phyloP scores from a whole-genome alignment of 2,113 vertebrate species.

The Tursiops truncatus region DNA sequence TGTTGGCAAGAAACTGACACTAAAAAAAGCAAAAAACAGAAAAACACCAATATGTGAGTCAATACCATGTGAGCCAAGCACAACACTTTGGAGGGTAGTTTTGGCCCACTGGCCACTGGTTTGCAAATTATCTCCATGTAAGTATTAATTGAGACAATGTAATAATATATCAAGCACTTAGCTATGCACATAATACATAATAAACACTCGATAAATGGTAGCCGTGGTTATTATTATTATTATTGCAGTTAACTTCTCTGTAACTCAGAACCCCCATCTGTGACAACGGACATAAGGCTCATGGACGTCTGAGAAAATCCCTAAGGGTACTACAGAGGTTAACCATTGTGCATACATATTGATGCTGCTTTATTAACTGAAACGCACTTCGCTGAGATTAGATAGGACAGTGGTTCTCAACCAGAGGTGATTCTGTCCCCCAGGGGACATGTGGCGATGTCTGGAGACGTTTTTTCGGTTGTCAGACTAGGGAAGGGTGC shows the following conservation, averaged over 20 bases:
- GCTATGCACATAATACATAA: background rate
- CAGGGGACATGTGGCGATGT: background rate
- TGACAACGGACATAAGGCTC: background rate
- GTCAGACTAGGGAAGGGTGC: background rate
- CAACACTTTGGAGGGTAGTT: background rate
- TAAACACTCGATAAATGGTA: conserved; percentile 30
- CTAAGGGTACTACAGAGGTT: background rate
- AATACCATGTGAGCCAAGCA: background rate
- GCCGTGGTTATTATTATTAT: background rate
- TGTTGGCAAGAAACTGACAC: conserved; percentile 5
- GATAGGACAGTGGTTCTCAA: background rate
- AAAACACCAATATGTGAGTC: background rate
- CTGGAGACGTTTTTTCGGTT: background rate
- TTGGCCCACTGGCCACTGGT: background rate
- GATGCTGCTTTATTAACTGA: background rate
- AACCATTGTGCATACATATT: background rate
- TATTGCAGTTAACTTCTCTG: background rate
- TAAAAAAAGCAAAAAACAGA: background rate
- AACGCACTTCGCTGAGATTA: background rate
- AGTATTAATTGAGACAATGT: conserved; percentile 2
- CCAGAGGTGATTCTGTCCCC: background rate
- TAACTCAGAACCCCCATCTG: background rate
- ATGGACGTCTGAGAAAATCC: background rate
- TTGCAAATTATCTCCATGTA: background rate
- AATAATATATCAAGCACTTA: background rate